Conservation (phyloP, 2,888 invertebrate genomes). For the Eulithis prunata region DNA sequence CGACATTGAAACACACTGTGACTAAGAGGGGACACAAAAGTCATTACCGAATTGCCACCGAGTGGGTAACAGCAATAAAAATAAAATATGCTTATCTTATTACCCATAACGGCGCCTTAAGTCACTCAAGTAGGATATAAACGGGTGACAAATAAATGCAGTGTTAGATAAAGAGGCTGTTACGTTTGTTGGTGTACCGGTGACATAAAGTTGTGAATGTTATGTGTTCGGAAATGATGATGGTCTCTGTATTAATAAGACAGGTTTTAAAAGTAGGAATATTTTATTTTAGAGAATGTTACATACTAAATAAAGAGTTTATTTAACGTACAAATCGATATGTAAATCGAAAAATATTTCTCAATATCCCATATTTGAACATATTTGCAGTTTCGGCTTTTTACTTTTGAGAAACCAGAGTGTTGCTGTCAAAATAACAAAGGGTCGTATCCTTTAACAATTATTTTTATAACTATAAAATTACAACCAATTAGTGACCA, state of each 20-base stretch:
- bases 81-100: conserved; percentile 66
- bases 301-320: neutral
- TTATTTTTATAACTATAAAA: conserved; percentile 40
- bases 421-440: conserved; percentile 1
- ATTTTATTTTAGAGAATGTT: neutral
- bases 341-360: too few relatives aligned
- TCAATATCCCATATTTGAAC: neutral
- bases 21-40: conserved; percentile 53
- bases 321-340: too few relatives aligned
- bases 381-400: neutral
- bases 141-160: conserved; percentile 50
- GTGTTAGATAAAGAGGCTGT: conserved; percentile 31
- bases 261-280: conserved; percentile 4
- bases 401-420: neutral
- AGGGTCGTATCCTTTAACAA: conserved; percentile 3
- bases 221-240: conserved; percentile 25
- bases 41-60: conserved; percentile 57
- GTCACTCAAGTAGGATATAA: conserved; percentile 55
- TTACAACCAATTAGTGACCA: conserved; percentile 54
- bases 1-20: conserved; percentile 14
- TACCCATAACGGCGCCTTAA: conserved; percentile 58
- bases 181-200: conserved; percentile 21
- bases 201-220: conserved; percentile 14
- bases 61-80: conserved; percentile 59
- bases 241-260: conserved; percentile 13